phyloP scores from a whole-genome alignment of 2,797 vertebrate species.

The Babyrousa celebensis region DNA sequence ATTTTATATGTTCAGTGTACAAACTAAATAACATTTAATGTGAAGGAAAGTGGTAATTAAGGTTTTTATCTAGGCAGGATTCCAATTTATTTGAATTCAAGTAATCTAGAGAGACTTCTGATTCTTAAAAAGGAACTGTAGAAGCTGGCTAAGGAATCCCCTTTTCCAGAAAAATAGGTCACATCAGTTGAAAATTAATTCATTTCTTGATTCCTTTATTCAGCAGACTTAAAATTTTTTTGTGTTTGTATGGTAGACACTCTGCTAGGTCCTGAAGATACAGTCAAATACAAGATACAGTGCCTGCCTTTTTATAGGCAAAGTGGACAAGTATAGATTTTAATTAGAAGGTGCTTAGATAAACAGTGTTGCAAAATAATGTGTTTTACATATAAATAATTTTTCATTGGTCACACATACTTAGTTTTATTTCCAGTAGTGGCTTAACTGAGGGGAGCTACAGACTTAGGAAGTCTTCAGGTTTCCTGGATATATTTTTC shows the following conservation, averaged over 20 bases:
- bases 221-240: neutral
- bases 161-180: neutral
- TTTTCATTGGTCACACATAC: neutral
- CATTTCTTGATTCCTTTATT: neutral
- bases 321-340: neutral
- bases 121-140: neutral
- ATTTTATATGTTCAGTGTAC: neutral
- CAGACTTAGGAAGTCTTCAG: neutral
- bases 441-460: neutral
- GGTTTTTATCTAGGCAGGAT: neutral
- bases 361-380: neutral
- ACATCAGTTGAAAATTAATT: neutral
- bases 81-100: neutral
- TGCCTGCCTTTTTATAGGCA: neutral
- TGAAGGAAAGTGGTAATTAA: neutral
- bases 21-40: neutral
- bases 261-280: neutral
- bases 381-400: neutral
- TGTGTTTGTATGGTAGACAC: neutral
- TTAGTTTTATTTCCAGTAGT: neutral
- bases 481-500: neutral
- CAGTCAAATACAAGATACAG: neutral
- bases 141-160: neutral
- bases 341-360: neutral
- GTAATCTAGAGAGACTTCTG: neutral